Base-by-base conservation (phyloP, 2,113 vertebrate species). In the Martes martes region DNA sequence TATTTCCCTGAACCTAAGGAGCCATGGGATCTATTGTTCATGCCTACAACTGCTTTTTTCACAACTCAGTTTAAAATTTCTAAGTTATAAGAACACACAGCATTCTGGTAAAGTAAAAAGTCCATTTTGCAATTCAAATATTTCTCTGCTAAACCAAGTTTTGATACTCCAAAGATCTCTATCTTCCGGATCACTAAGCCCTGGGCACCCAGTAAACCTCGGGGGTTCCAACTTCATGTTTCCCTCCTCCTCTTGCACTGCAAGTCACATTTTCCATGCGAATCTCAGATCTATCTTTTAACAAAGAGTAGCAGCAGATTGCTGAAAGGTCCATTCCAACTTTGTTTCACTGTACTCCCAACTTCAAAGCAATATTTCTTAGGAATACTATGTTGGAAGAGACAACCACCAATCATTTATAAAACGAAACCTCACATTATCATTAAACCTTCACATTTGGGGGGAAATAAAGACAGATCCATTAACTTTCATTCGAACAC, bases 61-160 rank as follows among this genome's bases (percentile, higher is more conserved):
- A 63, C 26, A 79, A 67, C 52, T 93, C 15, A 74, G 23, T 74
- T 96, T 94, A 83, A 95, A 94, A 65, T 88, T 31, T 94, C 42
- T 95, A 95, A 83, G 18, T 73, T 65, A 59, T 31, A 88, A 92
- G 33, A 97, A 65, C 6, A 74, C 26, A 89, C 3, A 16, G 65
- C 15, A 94, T 82, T 78, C 26, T 57, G 4, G 93, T 89, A 95
- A 95, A 93, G 57, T 59, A 91, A 79, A 97, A 78, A 92, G 39
- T 91, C 50, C 86, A 94, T 10, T 93, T 18, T 86, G 57, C 7
- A 97, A 26, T 84, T 93, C 24, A 91, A 83, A 39, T 57, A 93
- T 33, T 92, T 91, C 33, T 91, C 23, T 91, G 65, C 33, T 91
- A 76, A 84, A 88, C 7, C 90, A 82, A 84, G 55, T 74, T 95